A percentile compares a stretch with the other conserved stretches of the same genome.
Evolutionary conservation across 2,888 invertebrate genomes (phyloP).

Genomic region (Stratiomys singularior): DNA sequence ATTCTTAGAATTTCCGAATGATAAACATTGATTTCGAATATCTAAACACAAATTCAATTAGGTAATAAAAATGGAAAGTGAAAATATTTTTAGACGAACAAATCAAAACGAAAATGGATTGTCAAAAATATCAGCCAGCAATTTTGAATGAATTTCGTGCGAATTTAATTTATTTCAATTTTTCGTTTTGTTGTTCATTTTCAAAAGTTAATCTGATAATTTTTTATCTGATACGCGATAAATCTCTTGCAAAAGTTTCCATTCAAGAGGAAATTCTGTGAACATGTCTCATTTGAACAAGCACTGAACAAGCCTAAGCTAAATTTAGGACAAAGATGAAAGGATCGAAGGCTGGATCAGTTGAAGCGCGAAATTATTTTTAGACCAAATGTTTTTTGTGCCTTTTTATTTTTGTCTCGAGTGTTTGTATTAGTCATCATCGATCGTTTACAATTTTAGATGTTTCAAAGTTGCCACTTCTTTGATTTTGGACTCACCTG

Average conservation of each 20-base stretch:
- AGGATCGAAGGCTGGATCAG: not conserved
- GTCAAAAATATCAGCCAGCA: not conserved
- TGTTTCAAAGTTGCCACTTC: not conserved
- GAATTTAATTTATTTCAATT: not conserved
- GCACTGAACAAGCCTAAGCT: not conserved
- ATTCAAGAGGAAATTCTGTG: slow-evolving; percentile 6
- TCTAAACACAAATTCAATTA: slow-evolving; percentile 12
- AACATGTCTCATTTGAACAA: not conserved
- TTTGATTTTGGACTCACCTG: slow-evolving; percentile 49
- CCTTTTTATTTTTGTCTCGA: slow-evolving; percentile 1
- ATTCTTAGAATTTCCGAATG: not conserved
- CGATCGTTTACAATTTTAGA: not conserved
- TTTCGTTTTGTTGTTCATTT: not conserved
- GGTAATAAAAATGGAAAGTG: slow-evolving; percentile 13
- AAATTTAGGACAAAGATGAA: slow-evolving; percentile 26
- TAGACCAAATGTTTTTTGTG: slow-evolving; percentile 9
- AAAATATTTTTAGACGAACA: slow-evolving; percentile 8
- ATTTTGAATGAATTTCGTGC: not conserved
- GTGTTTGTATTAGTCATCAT: not conserved
- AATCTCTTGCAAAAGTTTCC: slow-evolving; percentile 20
- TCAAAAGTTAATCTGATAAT: not conserved
- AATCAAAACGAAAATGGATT: slow-evolving; percentile 1
- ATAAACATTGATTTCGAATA: not conserved
- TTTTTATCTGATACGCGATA: not conserved
- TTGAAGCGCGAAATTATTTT: not conserved